A percentile compares a stretch with the other conserved stretches of the same genome.
Conservation (phyloP, 2,888 invertebrate genomes). For the Hybos culiciformis region DNA sequence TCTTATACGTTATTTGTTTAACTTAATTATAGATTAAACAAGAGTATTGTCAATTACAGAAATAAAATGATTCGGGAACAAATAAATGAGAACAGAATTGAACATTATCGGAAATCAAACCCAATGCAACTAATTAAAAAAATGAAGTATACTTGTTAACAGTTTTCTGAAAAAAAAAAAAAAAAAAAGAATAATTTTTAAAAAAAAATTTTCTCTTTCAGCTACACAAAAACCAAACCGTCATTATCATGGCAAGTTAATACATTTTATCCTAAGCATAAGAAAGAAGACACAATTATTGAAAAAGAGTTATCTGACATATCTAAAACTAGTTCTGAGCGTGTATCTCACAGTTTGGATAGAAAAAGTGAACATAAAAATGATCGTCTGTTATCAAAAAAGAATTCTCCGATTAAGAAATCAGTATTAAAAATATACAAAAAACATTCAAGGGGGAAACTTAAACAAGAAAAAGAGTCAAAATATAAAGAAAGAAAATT, state of each 20-base stretch:
- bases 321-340: not conserved
- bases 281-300: not conserved
- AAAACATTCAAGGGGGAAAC: too few species aligned
- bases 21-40: too few species aligned
- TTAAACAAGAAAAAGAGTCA: too few species aligned
- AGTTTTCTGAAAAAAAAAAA: not conserved
- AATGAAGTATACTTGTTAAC: not conserved
- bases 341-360: not conserved
- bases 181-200: not conserved
- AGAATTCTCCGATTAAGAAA: not conserved
- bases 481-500: too few species aligned
- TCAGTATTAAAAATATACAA: not conserved
- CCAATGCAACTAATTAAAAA: not conserved
- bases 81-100: not conserved
- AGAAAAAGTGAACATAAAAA: not conserved
- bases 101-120: not conserved
- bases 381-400: not conserved
- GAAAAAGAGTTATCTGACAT: not conserved
- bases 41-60: not conserved
- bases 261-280: not conserved
- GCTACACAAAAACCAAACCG: constrained; percentile 1
- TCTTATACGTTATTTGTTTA: not conserved
- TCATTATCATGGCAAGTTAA: not conserved
- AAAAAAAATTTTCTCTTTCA: not conserved
- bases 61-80: not conserved